Base-by-base conservation (phyloP, 2,113 vertebrate species). In the Melanerpes aurifrons region DNA sequence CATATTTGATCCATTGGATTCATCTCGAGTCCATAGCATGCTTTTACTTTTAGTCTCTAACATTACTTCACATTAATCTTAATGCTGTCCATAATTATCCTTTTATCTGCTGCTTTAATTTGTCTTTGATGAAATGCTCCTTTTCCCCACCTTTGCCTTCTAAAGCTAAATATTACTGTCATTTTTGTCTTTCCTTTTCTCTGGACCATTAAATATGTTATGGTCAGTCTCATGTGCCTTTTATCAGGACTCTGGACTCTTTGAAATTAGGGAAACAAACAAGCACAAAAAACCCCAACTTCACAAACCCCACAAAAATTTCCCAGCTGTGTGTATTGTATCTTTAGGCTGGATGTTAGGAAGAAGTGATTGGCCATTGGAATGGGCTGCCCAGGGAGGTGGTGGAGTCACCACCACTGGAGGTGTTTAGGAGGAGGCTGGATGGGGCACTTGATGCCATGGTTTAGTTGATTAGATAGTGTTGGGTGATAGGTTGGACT, bases 21-120 rank as follows among this genome's bases (percentile, higher is more conserved):
- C 0, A 31, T 88, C 54, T 86, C 19, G 76, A 15, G 12, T 86
- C 82, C 40, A 14, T 73, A 32, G 26, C 48, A 25, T 25, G 9
- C 57, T 9, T 92, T 82, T 71, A 47, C 26, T 68, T 28, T 58
- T 63, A 82, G 43, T 40, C 20, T 94, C 29, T 90, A 45, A 59
- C 26, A 18, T 85, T 74, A 63, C 40, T 77, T 69, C 67, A 71
- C 40, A 17, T 91, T 75, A 71, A 20, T 74, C 32, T 92, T 94
- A 35, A 22, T 78, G 53, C 20, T 87, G 24, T 74, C 67, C 17
- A 9, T 93, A 78, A 64, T 67, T 82, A 71, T 78, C 43, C 67
- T 93, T 93, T 93, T 74, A 67, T 90, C 67, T 63, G 20, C 11
- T 87, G 8, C 25, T 79, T 67, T 77, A 43, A 77, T 86, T 79